These are phyloP conservation scores for Alca torda DNA, from an alignment of 2,797 vertebrate genomes.

Conservation along the genomic window DNA sequence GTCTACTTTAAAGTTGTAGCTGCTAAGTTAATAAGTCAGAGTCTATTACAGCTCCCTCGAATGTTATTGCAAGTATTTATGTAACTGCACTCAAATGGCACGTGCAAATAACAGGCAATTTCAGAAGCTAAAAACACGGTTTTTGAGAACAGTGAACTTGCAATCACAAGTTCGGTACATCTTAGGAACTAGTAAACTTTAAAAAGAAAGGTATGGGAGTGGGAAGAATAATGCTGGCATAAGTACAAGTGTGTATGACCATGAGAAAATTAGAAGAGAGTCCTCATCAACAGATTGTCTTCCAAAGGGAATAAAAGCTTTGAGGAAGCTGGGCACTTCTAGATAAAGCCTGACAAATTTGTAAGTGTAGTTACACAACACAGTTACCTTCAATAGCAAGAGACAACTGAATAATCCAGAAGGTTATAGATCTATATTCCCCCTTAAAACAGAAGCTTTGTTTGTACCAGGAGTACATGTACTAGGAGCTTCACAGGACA, in stretches of 20 bases:
- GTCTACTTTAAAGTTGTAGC: constrained; percentile 1
- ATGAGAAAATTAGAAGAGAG: background rate
- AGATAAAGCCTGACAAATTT: background rate
- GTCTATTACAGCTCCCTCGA: background rate
- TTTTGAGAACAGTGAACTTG: background rate
- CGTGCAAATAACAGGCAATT: background rate
- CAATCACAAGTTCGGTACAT: background rate
- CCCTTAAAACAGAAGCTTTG: background rate
- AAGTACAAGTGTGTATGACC: background rate
- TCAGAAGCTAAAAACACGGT: background rate
- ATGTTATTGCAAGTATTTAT: background rate
- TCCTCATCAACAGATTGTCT: background rate
- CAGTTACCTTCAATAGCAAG: background rate
- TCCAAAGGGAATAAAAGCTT: background rate
- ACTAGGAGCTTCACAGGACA: background rate
- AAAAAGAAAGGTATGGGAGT: constrained; percentile 3
- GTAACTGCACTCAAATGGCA: background rate
- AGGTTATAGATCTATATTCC: background rate
- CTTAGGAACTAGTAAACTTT: background rate
- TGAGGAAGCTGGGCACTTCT: background rate
- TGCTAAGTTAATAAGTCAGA: background rate
- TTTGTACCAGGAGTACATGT: background rate
- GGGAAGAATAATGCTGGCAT: background rate
- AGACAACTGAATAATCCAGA: background rate
- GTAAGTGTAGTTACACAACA: background rate